Evolutionary conservation across 1,140 invertebrate species (phyloP).

Genomic region (Leptoteleia sp.): DNA sequence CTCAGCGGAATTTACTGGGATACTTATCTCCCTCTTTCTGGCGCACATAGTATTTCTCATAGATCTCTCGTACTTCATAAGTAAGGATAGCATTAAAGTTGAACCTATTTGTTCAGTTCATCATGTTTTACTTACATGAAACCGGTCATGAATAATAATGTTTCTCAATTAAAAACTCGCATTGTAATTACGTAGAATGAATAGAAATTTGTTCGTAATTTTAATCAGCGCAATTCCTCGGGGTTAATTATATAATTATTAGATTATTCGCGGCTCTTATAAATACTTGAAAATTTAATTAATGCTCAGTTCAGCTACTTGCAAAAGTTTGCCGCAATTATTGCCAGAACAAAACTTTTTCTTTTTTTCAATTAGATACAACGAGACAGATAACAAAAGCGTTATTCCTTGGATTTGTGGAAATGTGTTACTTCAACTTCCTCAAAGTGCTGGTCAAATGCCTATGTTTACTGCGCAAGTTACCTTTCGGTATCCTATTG

Average conservation of each 20-base stretch:
- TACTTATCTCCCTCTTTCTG: slow-evolving; percentile 92
- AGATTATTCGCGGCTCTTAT: neutral
- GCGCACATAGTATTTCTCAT: slow-evolving; percentile 89
- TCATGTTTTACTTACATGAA: slow-evolving; percentile 8
- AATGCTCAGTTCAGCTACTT: slow-evolving; percentile 14
- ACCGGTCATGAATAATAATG: slow-evolving; percentile 2
- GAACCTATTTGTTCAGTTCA: slow-evolving; percentile 51
- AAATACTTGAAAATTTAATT: slow-evolving; percentile 24
- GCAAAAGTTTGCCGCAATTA: slow-evolving; percentile 23
- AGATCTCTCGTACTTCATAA: slow-evolving; percentile 92
- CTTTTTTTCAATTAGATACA: slow-evolving; percentile 71
- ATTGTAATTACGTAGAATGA: too few relatives aligned
- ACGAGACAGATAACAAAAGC: slow-evolving; percentile 78
- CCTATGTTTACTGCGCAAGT: slow-evolving; percentile 88
- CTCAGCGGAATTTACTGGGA: slow-evolving; percentile 90
- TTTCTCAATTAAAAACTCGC: too few relatives aligned
- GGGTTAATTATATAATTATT: neutral
- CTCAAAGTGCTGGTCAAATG: slow-evolving; percentile 85
- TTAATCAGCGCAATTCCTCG: too few relatives aligned
- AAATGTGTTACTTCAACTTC: slow-evolving; percentile 84
- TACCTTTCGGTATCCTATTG: slow-evolving; percentile 91
- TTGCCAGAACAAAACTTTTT: slow-evolving; percentile 29
- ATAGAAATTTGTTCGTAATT: too few relatives aligned
- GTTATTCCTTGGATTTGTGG: slow-evolving; percentile 87
- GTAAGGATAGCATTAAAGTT: slow-evolving; percentile 77